Evolutionary conservation across 2,797 vertebrate species (phyloP).

Genomic region (Gymnocypris eckloni): DNA sequence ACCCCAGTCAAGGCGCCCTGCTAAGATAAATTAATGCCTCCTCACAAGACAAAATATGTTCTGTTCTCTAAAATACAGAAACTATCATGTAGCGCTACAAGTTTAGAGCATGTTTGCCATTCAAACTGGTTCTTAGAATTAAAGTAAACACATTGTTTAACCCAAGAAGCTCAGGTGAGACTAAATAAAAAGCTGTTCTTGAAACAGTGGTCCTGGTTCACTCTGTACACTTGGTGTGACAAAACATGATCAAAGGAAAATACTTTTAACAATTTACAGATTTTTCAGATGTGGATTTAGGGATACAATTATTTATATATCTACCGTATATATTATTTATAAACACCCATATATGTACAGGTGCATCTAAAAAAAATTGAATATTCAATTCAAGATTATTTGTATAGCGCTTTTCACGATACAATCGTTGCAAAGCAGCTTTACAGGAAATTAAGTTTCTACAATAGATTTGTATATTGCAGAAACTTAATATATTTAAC

Average conservation of each 20-base stretch:
- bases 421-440: too few relatives aligned
- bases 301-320: not conserved
- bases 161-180: not conserved
- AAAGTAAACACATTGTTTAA: slow-evolving; percentile 15
- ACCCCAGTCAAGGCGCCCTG: slow-evolving; percentile 53
- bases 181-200: not conserved
- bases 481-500: too few relatives aligned
- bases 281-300: too few relatives aligned
- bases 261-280: not conserved
- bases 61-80: slow-evolving; percentile 40
- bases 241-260: not conserved
- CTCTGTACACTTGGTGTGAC: too few relatives aligned
- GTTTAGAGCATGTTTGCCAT: slow-evolving; percentile 19
- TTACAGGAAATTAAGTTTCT: too few relatives aligned
- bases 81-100: slow-evolving; percentile 5
- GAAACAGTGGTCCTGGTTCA: not conserved
- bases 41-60: slow-evolving; percentile 39
- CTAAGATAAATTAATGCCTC: slow-evolving; percentile 45
- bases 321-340: too few relatives aligned
- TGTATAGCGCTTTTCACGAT: too few relatives aligned
- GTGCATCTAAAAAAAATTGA: too few relatives aligned
- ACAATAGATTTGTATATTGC: too few relatives aligned
- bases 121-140: slow-evolving; percentile 3
- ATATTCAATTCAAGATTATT: too few relatives aligned
- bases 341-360: not conserved